Percentiles rank a stretch among this genome's conserved stretches.
These are phyloP conservation scores for Pseudococcus longispinus DNA, from an alignment of 2,888 invertebrate genomes.

Conservation along the genomic window DNA sequence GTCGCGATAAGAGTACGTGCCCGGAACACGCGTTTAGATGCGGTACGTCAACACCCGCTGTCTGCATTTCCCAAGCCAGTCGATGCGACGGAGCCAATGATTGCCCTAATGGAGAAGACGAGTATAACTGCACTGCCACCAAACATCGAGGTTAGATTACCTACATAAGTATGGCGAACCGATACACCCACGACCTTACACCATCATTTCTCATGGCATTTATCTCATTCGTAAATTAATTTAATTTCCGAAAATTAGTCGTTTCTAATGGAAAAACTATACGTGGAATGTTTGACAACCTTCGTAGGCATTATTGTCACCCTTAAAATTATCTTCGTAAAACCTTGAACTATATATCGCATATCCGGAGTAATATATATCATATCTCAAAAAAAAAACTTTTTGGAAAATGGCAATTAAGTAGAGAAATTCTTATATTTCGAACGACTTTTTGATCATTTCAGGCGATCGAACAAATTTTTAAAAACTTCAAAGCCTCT, in stretches of 20 bases:
- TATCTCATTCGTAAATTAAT: not conserved
- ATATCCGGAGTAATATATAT: too few species aligned
- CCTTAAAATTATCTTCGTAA: not conserved
- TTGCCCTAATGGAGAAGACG: slow-evolving; percentile 63
- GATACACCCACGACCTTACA: not conserved
- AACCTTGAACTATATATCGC: not conserved
- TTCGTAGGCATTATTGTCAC: not conserved
- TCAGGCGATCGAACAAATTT: too few species aligned
- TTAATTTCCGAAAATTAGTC: not conserved
- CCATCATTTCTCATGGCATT: not conserved
- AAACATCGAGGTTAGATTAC: slow-evolving; percentile 64
- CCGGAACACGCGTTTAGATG: slow-evolving; percentile 70
- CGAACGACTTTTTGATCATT: too few species aligned
- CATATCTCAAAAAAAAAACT: not conserved
- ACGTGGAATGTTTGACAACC: not conserved
- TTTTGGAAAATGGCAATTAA: too few species aligned
- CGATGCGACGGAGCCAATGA: slow-evolving; percentile 78
- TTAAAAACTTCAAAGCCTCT: too few species aligned
- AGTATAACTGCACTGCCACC: slow-evolving; percentile 62
- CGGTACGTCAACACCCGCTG: slow-evolving; percentile 69
- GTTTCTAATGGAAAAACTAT: not conserved
- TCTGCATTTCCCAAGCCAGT: slow-evolving; percentile 78
- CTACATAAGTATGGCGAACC: not conserved
- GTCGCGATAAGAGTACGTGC: slow-evolving; percentile 65
- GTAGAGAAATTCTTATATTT: too few species aligned